These are phyloP conservation scores for Phyllotis vaccarum DNA, from an alignment of 2,797 vertebrate genomes.

Conservation along the genomic window DNA sequence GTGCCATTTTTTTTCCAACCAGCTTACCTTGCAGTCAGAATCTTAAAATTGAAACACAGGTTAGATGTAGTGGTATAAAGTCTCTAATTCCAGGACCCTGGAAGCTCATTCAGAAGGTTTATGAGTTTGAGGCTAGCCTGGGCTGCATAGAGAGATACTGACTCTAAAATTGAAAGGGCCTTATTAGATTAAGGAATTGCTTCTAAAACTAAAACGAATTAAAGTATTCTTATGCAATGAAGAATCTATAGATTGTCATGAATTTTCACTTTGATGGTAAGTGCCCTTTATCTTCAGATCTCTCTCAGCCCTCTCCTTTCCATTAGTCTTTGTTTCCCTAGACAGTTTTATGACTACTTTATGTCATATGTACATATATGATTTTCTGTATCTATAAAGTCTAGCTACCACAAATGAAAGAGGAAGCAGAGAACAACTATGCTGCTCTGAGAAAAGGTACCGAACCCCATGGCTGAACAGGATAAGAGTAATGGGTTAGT, in stretches of 20 bases:
- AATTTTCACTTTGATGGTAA: background rate
- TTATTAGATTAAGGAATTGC: background rate
- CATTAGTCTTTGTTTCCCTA: background rate
- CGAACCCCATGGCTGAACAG: too few species aligned
- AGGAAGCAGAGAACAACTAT: too few species aligned
- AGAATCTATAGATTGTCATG: background rate
- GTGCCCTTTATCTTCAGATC: background rate
- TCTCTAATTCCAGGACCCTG: background rate
- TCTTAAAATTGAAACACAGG: constrained; percentile 4
- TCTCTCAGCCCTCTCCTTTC: background rate
- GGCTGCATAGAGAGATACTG: background rate
- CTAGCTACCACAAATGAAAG: background rate
- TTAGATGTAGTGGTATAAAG: background rate
- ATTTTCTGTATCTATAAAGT: background rate
- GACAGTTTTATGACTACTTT: background rate
- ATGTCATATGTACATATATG: background rate
- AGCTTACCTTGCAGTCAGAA: constrained; percentile 1
- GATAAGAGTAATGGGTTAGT: too few species aligned
- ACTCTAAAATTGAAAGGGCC: constrained; percentile 22
- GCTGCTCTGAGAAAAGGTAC: too few species aligned
- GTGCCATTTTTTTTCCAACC: background rate
- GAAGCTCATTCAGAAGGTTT: background rate
- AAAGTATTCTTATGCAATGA: background rate
- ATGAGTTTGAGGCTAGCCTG: background rate
- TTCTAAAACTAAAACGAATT: constrained; percentile 16